Evolutionary conservation across 2,113 vertebrate species (phyloP).

Genomic region (Cinclus cinclus): DNA sequence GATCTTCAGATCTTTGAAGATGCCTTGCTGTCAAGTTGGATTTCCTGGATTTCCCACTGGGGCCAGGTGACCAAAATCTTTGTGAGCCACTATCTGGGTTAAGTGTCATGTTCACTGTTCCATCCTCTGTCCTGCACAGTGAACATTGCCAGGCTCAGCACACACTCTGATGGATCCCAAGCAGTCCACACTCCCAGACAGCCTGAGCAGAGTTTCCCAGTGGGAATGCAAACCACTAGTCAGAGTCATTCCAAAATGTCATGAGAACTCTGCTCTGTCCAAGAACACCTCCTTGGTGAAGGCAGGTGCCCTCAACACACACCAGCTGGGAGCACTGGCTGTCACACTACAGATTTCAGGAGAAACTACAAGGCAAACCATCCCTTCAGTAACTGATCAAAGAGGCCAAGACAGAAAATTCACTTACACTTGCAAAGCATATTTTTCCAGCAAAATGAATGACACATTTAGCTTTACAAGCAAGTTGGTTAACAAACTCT

Average conservation of each 20-base stretch:
- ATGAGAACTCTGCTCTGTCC: not conserved
- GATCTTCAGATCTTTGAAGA: not conserved
- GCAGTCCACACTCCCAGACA: not conserved
- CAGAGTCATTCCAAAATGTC: not conserved
- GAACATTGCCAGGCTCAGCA: not conserved
- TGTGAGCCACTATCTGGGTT: not conserved
- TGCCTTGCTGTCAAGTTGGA: no score
- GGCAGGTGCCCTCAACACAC: not conserved
- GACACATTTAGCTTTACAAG: not conserved
- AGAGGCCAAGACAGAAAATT: not conserved
- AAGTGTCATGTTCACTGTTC: not conserved
- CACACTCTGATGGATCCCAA: not conserved
- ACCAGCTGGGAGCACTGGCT: not conserved
- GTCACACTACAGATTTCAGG: not conserved
- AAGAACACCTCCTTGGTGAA: not conserved
- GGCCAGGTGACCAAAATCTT: not conserved
- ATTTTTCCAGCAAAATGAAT: not conserved
- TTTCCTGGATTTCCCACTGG: not conserved
- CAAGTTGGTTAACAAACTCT: not conserved
- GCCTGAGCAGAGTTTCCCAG: not conserved
- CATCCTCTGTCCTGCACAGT: not conserved
- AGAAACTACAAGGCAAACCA: not conserved
- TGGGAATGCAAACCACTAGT: not conserved
- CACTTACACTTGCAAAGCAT: not conserved
- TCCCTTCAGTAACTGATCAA: not conserved